A percentile compares a stretch with the other conserved stretches of the same genome.
Evolutionary conservation across 2,113 vertebrate species (phyloP).

Genomic region (Formicarius rufipectus): DNA sequence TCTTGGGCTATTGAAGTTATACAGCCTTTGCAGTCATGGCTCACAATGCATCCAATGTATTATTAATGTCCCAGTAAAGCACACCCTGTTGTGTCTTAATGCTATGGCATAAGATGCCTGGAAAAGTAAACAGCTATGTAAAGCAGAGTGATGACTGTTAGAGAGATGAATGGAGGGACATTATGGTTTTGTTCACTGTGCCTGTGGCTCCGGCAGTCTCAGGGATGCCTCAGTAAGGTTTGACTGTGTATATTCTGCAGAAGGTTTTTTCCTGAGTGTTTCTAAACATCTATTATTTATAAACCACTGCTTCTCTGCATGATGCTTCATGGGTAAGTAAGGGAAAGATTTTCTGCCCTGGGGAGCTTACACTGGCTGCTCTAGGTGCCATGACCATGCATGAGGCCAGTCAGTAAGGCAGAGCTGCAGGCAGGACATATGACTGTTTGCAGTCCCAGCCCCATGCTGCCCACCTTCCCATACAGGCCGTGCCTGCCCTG

Average conservation of each 20-base stretch:
- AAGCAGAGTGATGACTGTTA: conserved; percentile 44
- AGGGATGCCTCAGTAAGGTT: neutral
- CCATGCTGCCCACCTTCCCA: neutral
- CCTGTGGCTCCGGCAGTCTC: conserved; percentile 45
- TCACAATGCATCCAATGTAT: conserved; percentile 67
- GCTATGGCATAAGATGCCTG: conserved; percentile 49
- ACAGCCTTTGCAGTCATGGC: conserved; percentile 70
- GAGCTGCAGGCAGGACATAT: neutral
- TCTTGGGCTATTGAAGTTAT: conserved; percentile 68
- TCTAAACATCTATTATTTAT: conserved; percentile 49
- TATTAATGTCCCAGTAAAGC: conserved; percentile 73
- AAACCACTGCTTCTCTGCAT: neutral
- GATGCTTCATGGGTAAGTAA: conserved; percentile 20
- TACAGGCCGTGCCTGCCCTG: accelerated
- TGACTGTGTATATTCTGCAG: neutral
- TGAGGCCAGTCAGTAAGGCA: neutral
- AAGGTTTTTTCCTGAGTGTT: neutral
- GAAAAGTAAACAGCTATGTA: conserved; percentile 68
- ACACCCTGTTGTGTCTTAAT: conserved; percentile 73
- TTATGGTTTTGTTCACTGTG: neutral
- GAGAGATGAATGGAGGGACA: conserved; percentile 52
- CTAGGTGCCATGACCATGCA: accelerated
- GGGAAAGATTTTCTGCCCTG: neutral
- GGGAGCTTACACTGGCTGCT: neutral
- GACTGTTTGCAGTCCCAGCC: accelerated